phyloP scores from a whole-genome alignment of 2,797 vertebrate species.

The Tiaroga cobitis region DNA sequence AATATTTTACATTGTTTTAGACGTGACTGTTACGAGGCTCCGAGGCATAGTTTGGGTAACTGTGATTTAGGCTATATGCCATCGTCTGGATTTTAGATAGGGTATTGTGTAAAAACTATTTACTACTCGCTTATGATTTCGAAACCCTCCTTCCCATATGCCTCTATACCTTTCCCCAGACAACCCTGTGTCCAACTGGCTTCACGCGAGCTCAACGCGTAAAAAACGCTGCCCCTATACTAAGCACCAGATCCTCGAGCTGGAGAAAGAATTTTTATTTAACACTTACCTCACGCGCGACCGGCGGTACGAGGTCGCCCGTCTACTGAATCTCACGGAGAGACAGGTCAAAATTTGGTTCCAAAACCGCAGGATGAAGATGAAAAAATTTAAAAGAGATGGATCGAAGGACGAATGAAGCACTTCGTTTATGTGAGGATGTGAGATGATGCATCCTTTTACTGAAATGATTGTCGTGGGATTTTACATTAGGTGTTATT shows the following conservation, averaged over 20 bases:
- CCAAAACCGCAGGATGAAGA: slow-evolving; percentile 99
- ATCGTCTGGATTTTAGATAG: neutral
- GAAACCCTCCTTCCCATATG: slow-evolving; percentile 7
- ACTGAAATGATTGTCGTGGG: neutral
- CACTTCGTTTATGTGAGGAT: slow-evolving; percentile 26
- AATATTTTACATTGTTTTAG: neutral
- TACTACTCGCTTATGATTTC: slow-evolving; percentile 27
- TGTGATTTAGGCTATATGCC: slow-evolving; percentile 2
- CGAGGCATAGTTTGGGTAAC: neutral
- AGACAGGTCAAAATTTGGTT: slow-evolving; percentile 99
- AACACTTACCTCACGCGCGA: slow-evolving; percentile 98
- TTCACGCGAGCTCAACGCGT: slow-evolving; percentile 93
- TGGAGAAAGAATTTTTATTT: slow-evolving; percentile 98
- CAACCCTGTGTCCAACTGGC: slow-evolving; percentile 94
- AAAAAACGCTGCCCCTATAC: slow-evolving; percentile 97
- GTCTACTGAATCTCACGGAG: slow-evolving; percentile 92
- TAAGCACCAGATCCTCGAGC: slow-evolving; percentile 94
- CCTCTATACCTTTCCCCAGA: slow-evolving; percentile 73
- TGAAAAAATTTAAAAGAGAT: slow-evolving; percentile 98
- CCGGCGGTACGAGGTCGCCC: slow-evolving; percentile 93
- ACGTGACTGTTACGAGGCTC: neutral
- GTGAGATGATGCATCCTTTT: slow-evolving; percentile 3
- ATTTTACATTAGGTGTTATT: slow-evolving; percentile 20
- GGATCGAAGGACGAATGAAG: slow-evolving; percentile 81
- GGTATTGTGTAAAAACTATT: slow-evolving; percentile 1